Conservation (phyloP, 2,797 vertebrate genomes). For the Aeoliscus strigatus region DNA sequence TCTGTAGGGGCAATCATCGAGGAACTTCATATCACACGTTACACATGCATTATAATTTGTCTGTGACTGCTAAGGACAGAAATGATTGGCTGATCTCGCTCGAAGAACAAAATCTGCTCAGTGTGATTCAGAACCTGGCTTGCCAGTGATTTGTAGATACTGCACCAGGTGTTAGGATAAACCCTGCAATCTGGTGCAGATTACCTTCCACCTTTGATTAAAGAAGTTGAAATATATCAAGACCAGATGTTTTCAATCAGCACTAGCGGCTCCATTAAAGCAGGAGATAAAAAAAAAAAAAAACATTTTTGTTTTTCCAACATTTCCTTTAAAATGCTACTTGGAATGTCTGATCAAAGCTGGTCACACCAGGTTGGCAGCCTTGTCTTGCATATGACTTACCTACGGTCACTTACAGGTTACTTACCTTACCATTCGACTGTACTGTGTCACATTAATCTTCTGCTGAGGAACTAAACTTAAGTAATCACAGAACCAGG, state of each 20-base stretch:
- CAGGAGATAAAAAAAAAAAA: conserved; percentile 15
- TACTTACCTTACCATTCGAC: conserved; percentile 19
- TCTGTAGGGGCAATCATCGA: too few relatives aligned
- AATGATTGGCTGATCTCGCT: conserved; percentile 9
- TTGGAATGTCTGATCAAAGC: conserved; percentile 3
- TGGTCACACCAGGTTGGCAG: conserved; percentile 25
- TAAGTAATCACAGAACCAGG: conserved; percentile 62
- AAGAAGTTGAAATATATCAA: conserved; percentile 31
- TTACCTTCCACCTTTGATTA: conserved; percentile 50
- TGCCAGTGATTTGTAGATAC: conserved; percentile 23
- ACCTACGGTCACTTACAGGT: conserved; percentile 24
- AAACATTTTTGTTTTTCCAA: too few relatives aligned
- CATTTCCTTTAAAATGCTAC: too few relatives aligned
- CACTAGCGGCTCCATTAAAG: conserved; percentile 52
- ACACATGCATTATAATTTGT: too few relatives aligned
- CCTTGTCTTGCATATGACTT: conserved; percentile 20
- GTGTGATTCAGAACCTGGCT: conserved; percentile 11
- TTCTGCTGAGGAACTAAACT: conserved; percentile 48
- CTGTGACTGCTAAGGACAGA: too few relatives aligned
- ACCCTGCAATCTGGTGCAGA: conserved; percentile 48
- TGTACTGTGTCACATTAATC: conserved; percentile 37
- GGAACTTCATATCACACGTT: too few relatives aligned
- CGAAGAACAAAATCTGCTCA: conserved; percentile 14
- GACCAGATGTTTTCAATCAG: conserved; percentile 37
- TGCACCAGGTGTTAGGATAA: conserved; percentile 55